phyloP scores from a whole-genome alignment of 1,140 invertebrate species.

The Eriosoma lanigerum region DNA sequence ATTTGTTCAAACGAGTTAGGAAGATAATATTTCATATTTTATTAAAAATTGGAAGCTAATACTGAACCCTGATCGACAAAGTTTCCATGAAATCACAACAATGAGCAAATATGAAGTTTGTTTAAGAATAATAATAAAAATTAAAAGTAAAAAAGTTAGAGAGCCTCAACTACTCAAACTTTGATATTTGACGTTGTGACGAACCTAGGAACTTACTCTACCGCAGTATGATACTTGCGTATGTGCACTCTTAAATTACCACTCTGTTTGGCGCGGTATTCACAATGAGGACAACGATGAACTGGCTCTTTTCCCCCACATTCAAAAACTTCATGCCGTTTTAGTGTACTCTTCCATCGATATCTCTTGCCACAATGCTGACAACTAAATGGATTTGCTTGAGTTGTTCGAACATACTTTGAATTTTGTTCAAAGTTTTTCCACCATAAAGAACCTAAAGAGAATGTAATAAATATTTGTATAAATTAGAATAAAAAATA shows the following conservation, averaged over 20 bases:
- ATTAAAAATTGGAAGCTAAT: slow-evolving; percentile 48
- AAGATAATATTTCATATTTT: slow-evolving; percentile 32
- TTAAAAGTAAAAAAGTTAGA: slow-evolving; percentile 49
- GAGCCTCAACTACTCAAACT: slow-evolving; percentile 39
- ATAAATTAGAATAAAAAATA: too few species aligned
- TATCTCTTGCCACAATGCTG: slow-evolving; percentile 78
- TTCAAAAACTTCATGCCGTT: slow-evolving; percentile 80
- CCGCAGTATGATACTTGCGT: slow-evolving; percentile 69
- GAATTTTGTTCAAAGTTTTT: slow-evolving; percentile 53
- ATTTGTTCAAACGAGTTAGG: slow-evolving; percentile 50
- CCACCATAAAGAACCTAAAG: slow-evolving; percentile 50
- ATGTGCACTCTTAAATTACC: slow-evolving; percentile 80
- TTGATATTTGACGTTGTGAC: slow-evolving; percentile 40
- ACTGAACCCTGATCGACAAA: slow-evolving; percentile 50
- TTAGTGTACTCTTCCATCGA: slow-evolving; percentile 78
- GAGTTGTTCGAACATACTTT: slow-evolving; percentile 53
- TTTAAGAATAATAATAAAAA: slow-evolving; percentile 42
- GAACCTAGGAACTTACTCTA: slow-evolving; percentile 51
- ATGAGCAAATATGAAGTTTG: slow-evolving; percentile 49
- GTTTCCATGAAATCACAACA: slow-evolving; percentile 52
- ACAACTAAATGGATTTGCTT: slow-evolving; percentile 61
- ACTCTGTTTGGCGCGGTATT: slow-evolving; percentile 75
- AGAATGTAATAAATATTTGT: slow-evolving; percentile 9
- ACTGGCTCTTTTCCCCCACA: slow-evolving; percentile 82
- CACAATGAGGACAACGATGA: slow-evolving; percentile 79